Evolutionary conservation across 2,888 invertebrate species (phyloP), one percentile per base, ranked within the genome.

Genomic region (Aleiodes leptofemur): DNA sequence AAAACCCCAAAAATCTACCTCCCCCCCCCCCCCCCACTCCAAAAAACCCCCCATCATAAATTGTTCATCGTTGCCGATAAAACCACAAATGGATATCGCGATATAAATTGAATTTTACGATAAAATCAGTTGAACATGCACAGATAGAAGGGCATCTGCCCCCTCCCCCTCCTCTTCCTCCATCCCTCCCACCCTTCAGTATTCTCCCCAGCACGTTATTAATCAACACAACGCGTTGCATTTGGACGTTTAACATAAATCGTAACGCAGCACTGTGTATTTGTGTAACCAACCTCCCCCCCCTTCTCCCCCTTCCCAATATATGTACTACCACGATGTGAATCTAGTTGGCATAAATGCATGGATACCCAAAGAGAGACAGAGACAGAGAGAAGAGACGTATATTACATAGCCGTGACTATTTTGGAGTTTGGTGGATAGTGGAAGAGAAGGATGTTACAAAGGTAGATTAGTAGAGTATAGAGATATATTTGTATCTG

Each of bases 191-290:
- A 13, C 1, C 14, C 38, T 9, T 14, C 9, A n/a, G 38, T 43
- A 59, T 57, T 50, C 34, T 38, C 29, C 29, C 43, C 72, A 59
- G 68, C 75, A 76, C 68, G 72, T 76, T 76, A 76, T 76, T 76
- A 76, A 76, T 76, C 75, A 76, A 76, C 71, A 72, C 69, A 57
- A 66, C 68, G 75, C 68, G 51, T 64, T 72, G 75, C 72, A 76
- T 76, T 76, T 69, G 72, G 75, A 76, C 75, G 53, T 72, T 72
- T 72, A 76, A 76, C 75, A 76, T 76, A 76, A 76, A 76, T 76
- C 75, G 75, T 69, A 57, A 75, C 68, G 72, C 34, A 50, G 51
- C 71, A 43, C 51, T 68, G 48, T 68, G 51, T 76, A 72, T 76
- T 76, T 76, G 75, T 68, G 34, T 51, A 68, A 68, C 50, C 51